Evolutionary conservation across 1,140 invertebrate species (phyloP).

Genomic region (Leptopilina clavipes): DNA sequence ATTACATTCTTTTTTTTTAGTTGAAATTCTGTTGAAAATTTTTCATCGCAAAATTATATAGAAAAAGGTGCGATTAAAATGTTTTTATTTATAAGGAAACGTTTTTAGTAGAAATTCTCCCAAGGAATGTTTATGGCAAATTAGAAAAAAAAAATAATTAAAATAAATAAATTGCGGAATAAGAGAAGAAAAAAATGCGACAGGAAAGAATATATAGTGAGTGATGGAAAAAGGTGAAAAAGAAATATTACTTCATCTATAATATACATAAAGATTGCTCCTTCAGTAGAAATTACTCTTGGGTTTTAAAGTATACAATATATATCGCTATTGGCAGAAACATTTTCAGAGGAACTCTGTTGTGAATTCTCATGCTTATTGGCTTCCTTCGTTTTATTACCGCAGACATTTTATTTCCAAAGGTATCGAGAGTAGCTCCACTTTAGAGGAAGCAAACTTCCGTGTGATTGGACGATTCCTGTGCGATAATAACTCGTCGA

Average conservation of each 20-base stretch:
- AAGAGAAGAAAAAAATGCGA: too few species aligned
- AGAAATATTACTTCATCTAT: neutral
- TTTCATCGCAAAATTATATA: too few species aligned
- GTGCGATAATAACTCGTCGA: neutral
- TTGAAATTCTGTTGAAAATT: too few species aligned
- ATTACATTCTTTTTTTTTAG: too few species aligned
- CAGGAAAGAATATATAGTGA: neutral
- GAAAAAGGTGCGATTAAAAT: too few species aligned
- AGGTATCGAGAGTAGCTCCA: constrained; percentile 1
- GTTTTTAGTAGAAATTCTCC: too few species aligned
- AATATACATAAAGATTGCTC: neutral
- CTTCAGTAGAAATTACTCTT: neutral
- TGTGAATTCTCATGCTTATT: constrained; percentile 16
- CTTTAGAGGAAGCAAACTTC: constrained; percentile 21
- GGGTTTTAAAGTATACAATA: neutral
- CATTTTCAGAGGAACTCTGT: neutral
- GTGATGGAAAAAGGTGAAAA: neutral
- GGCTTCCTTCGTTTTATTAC: constrained; percentile 12
- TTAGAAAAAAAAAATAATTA: too few species aligned
- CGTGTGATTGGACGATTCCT: neutral
- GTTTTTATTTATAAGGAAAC: too few species aligned
- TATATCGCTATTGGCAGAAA: neutral
- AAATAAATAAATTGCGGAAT: too few species aligned
- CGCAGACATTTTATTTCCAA: constrained; percentile 1
- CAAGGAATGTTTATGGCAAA: too few species aligned